Base-by-base conservation (phyloP, 2,113 vertebrate species). In the Tachysurus fulvidraco region DNA sequence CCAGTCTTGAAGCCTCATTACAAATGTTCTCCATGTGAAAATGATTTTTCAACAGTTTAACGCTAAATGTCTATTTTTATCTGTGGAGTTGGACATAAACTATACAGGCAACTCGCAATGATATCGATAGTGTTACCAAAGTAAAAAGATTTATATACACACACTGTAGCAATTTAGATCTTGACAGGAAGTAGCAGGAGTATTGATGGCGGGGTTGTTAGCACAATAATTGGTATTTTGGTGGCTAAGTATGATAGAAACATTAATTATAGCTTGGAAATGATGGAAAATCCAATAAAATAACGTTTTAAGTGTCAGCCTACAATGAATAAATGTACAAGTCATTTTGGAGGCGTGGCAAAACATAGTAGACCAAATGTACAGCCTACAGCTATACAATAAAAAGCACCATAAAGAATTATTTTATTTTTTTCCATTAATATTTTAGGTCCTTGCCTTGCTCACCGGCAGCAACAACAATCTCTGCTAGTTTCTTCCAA, bases 1-100 rank as follows among this genome's bases (percentile, higher is more conserved):
- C 93, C 93, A 91, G 91, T 90, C 91, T 91, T 91, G 92, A 90
- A 92, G 91, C 80, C 89, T 93, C 89, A 90, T 91, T 89, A 91
- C 90, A 93, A 87, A 91, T 88, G 36, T 90, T n/a, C 11, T 28
- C 36, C n/a, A 90, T 78, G 25, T 59, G 71, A 46, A 81, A 62
- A 23, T 76, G 44, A 25, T 28, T 55, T 55, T 30, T 55, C 76
- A 30, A 55, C 17, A 57, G 54, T 79, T 79, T 79, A 55, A 57
- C 11, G 36, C 57, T 59, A 80, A 4, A 19, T 59, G 52, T 80
- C 52, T 80, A 2, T 59, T 59, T 59, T 57, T 41, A 57, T 2
- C 36, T 57, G 25, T 19, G 28, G 54, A 57, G 77, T 80, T 36
- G 59, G 25, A 77, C 13, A 77, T 50, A 1, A 80, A 59, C 17